Base-by-base conservation (phyloP, 2,888 invertebrate species). In the Drosophila niveifrons region DNA sequence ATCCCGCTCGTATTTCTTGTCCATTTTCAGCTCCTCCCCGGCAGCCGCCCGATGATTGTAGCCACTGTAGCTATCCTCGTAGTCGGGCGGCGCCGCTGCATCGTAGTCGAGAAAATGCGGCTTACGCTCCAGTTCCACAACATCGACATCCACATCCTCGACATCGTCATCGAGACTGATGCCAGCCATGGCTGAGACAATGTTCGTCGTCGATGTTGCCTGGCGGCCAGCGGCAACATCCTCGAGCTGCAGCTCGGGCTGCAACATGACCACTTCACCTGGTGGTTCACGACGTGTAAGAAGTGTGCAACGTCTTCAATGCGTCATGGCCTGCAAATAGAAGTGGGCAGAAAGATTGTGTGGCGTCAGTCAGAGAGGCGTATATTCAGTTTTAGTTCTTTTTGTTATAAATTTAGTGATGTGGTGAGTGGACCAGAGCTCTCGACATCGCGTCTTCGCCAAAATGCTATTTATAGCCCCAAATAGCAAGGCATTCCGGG, bases 41-140 rank as follows among this genome's bases (percentile, higher is more conserved):
- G 76, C 72, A 29, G 73, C 58, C 0, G 74, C 55, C 1, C 80
- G 48, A 1, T 50, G 23, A 61, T 74, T 66, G 44, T 75, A 69
- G 39, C 73, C 75, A 44, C 69, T 75, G 58, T 78, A 81, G 18
- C 75, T 78, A 34, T 92, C 91, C 23, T 91, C 90, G 67, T 92
- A 91, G 18, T 93, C 94, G 61, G 94, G 93, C 62, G 94, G 94
- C 53, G 93, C 93, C 56, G 93, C 94, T 65, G 94, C 94, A 90
- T 94, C 95, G 80, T 94, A 94, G 82, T 95, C 94, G 52, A 95
- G 92, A 82, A 95, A 95, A 91, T 94, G 95, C 23, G 94, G 94
- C 79, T 94, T 94, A 78, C 93, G 93, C 51, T 93, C 91, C 8
- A 90, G 78, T 3, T 91, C 91, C 31, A 88, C 91, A 29, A 88